phyloP scores from a whole-genome alignment of 2,888 invertebrate species.

The Ophion slaviceki region DNA sequence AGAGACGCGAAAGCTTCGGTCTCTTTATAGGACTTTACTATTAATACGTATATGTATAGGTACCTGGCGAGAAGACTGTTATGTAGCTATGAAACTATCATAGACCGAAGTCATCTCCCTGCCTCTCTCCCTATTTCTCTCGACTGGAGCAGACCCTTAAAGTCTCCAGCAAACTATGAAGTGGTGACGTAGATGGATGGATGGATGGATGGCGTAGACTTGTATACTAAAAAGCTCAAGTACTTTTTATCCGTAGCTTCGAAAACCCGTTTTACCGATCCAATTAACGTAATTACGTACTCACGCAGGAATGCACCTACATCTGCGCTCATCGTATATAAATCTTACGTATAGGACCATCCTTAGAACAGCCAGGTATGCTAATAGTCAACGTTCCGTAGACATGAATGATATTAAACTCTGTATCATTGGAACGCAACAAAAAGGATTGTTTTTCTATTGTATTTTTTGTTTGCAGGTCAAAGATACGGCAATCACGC shows the following conservation, averaged over 20 bases:
- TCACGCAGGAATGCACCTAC: slow-evolving; percentile 6
- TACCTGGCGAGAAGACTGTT: slow-evolving; percentile 24
- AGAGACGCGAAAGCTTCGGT: slow-evolving; percentile 52
- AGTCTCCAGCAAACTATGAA: slow-evolving; percentile 46
- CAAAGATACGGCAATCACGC: too few species aligned
- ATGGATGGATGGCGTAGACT: neutral
- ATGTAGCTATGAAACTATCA: slow-evolving; percentile 9
- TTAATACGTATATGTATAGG: slow-evolving; percentile 22
- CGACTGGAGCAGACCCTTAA: slow-evolving; percentile 42
- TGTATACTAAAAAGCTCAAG: slow-evolving; percentile 19
- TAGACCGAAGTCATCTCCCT: neutral
- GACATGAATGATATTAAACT: too few species aligned
- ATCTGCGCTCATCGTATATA: neutral
- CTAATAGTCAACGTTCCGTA: too few species aligned
- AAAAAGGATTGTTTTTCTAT: too few species aligned
- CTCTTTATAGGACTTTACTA: slow-evolving; percentile 28
- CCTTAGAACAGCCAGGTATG: too few species aligned
- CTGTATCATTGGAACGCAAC: too few species aligned
- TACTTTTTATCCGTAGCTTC: slow-evolving; percentile 32
- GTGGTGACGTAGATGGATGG: slow-evolving; percentile 31
- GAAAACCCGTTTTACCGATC: slow-evolving; percentile 39
- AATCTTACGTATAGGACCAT: too few species aligned
- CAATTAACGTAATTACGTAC: slow-evolving; percentile 61
- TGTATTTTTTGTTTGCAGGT: too few species aligned
- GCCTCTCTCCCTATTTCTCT: neutral